Conservation (phyloP, 2,797 vertebrate species). For the Hephaestus fuliginosus region DNA sequence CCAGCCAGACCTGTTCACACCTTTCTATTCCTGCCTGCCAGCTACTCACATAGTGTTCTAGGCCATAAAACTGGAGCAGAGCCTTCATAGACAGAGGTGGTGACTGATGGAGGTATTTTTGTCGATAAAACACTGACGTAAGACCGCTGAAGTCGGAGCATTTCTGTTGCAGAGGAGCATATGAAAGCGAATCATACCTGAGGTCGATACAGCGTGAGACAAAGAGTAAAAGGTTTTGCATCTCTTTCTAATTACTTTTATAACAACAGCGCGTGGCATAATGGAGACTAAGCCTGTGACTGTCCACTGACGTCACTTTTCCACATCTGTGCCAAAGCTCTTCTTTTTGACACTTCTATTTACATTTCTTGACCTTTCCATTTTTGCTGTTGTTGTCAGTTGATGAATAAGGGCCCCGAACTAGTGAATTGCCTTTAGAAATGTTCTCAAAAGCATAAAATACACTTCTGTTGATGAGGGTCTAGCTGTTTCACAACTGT, state of each 20-base stretch:
- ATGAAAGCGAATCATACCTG: neutral
- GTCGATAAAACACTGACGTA: slow-evolving; percentile 32
- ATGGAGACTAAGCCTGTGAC: neutral
- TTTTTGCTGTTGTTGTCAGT: slow-evolving; percentile 11
- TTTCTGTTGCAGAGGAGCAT: neutral
- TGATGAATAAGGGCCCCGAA: slow-evolving; percentile 11
- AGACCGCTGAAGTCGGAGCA: neutral
- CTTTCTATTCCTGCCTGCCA: slow-evolving; percentile 65
- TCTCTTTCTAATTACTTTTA: neutral
- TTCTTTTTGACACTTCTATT: neutral
- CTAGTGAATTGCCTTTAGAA: slow-evolving; percentile 18
- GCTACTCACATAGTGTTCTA: slow-evolving; percentile 66
- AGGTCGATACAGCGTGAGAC: neutral
- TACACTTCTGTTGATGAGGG: neutral
- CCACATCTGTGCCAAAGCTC: neutral
- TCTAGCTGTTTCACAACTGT: neutral
- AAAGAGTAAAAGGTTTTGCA: neutral
- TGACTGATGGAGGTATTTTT: slow-evolving; percentile 59
- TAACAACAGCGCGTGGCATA: neutral
- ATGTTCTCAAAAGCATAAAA: slow-evolving; percentile 19
- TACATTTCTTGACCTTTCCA: neutral
- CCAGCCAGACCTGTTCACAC: slow-evolving; percentile 69
- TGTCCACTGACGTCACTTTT: neutral
- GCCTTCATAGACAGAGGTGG: slow-evolving; percentile 38
- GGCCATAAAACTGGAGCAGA: slow-evolving; percentile 48